Evolutionary conservation across 1,140 invertebrate species (phyloP).

Genomic region (Sminthurides bifidus): DNA sequence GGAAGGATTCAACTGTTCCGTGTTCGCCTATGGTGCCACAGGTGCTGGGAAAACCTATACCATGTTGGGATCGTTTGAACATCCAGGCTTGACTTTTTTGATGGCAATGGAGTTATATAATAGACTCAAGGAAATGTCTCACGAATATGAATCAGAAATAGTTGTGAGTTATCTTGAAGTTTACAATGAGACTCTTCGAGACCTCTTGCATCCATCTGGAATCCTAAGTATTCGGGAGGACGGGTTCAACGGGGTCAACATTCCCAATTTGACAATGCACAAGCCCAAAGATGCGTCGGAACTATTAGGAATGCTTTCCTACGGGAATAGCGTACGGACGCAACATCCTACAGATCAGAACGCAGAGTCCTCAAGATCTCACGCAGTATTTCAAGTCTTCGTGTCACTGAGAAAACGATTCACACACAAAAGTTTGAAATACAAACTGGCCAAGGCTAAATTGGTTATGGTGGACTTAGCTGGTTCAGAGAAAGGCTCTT

Average conservation of each 20-base stretch:
- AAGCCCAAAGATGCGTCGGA: slow-evolving; percentile 66
- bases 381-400: slow-evolving; percentile 82
- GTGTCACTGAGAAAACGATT: slow-evolving; percentile 29
- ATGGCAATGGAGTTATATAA: slow-evolving; percentile 82
- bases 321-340: slow-evolving; percentile 82
- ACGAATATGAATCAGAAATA: slow-evolving; percentile 56
- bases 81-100: slow-evolving; percentile 84
- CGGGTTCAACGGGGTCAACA: slow-evolving; percentile 57
- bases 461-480: slow-evolving; percentile 90
- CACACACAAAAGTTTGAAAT: background rate
- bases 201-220: slow-evolving; percentile 64
- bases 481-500: slow-evolving; percentile 73
- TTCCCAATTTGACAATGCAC: slow-evolving; percentile 70
- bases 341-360: slow-evolving; percentile 97
- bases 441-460: slow-evolving; percentile 52
- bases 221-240: slow-evolving; percentile 76
- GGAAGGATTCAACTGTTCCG: slow-evolving; percentile 73
- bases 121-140: slow-evolving; percentile 57
- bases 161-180: slow-evolving; percentile 47
- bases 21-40: slow-evolving; percentile 84
- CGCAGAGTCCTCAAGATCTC: slow-evolving; percentile 87
- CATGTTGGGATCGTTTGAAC: slow-evolving; percentile 73
- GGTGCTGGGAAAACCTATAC: slow-evolving; percentile 96
- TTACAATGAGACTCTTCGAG: slow-evolving; percentile 92
- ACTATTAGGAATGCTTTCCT: slow-evolving; percentile 66